Percentiles rank a stretch among this genome's conserved stretches.
phyloP scores from a whole-genome alignment of 1,140 invertebrate species.

The Drosophila nigrodunni region DNA sequence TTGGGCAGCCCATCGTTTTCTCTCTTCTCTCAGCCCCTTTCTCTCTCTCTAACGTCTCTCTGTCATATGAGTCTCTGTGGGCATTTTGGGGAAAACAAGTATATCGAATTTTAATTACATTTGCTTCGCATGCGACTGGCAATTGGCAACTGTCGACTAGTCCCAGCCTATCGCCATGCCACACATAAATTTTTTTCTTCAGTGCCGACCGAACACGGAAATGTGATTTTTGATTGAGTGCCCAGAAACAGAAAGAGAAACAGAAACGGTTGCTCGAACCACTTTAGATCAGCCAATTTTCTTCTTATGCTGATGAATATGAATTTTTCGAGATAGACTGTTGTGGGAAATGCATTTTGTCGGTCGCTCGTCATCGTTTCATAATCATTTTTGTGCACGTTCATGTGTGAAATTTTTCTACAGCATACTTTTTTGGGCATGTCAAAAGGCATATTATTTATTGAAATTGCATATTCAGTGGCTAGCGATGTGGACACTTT shows the following conservation, averaged over 20 bases:
- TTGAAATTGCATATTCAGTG: slow-evolving; percentile 23
- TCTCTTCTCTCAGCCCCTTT: not conserved
- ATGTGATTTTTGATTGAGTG: slow-evolving; percentile 82
- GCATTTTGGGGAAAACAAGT: slow-evolving; percentile 78
- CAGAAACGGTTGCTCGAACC: slow-evolving; percentile 8
- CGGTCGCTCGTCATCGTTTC: not conserved
- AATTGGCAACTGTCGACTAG: slow-evolving; percentile 3
- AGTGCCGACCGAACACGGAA: slow-evolving; percentile 59
- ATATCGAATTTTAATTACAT: slow-evolving; percentile 84
- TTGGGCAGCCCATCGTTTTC: slow-evolving; percentile 19
- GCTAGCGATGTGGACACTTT: slow-evolving; percentile 18
- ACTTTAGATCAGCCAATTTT: slow-evolving; percentile 31
- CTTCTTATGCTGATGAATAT: slow-evolving; percentile 25
- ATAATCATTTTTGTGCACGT: slow-evolving; percentile 33
- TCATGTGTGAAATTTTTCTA: slow-evolving; percentile 46
- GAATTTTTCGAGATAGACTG: slow-evolving; percentile 14
- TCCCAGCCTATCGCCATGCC: not conserved
- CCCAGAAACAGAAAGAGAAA: slow-evolving; percentile 28
- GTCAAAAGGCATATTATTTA: slow-evolving; percentile 22
- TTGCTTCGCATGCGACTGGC: slow-evolving; percentile 66
- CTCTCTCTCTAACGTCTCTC: not conserved
- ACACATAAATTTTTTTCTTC: slow-evolving; percentile 46
- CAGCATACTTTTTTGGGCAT: slow-evolving; percentile 22
- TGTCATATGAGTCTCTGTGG: slow-evolving; percentile 48
- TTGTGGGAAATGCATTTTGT: slow-evolving; percentile 40